phyloP scores from a whole-genome alignment of 2,113 vertebrate species.

The Cheirogaleus medius region DNA sequence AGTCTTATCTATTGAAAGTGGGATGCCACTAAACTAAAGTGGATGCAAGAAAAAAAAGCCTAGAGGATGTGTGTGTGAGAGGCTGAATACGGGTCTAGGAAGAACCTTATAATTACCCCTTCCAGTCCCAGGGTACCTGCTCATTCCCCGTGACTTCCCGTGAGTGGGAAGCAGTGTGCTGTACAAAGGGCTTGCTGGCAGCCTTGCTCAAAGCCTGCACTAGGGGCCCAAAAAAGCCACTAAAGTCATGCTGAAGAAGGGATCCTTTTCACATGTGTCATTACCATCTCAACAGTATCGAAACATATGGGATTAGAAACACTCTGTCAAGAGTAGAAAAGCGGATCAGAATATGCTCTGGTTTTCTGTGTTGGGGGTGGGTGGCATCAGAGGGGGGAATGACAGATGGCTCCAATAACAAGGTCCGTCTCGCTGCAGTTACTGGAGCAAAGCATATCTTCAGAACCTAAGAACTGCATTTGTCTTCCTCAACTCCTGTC shows the following conservation, averaged over 20 bases:
- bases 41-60: background rate
- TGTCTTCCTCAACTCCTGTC: conserved; percentile 36
- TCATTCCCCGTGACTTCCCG: background rate
- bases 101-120: background rate
- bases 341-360: conserved; percentile 72
- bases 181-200: conserved; percentile 46
- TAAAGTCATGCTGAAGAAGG: conserved; percentile 70
- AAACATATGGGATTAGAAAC: conserved; percentile 79
- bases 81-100: background rate
- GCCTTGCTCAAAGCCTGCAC: conserved; percentile 52
- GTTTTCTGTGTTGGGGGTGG: conserved; percentile 63
- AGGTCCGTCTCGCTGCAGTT: conserved; percentile 62
- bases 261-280: conserved; percentile 45
- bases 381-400: conserved; percentile 47
- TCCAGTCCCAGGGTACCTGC: background rate
- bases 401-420: conserved; percentile 78
- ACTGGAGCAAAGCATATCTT: conserved; percentile 62
- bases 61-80: background rate
- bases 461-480: conserved; percentile 31
- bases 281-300: conserved; percentile 78
- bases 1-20: background rate
- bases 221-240: conserved; percentile 60
- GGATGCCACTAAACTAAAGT: background rate
- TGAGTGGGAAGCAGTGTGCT: background rate
- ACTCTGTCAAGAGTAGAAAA: conserved; percentile 77